A percentile compares a stretch with the other conserved stretches of the same genome.
Evolutionary conservation across 2,797 vertebrate species (phyloP).

Genomic region (Pipistrellus pipistrellus): DNA sequence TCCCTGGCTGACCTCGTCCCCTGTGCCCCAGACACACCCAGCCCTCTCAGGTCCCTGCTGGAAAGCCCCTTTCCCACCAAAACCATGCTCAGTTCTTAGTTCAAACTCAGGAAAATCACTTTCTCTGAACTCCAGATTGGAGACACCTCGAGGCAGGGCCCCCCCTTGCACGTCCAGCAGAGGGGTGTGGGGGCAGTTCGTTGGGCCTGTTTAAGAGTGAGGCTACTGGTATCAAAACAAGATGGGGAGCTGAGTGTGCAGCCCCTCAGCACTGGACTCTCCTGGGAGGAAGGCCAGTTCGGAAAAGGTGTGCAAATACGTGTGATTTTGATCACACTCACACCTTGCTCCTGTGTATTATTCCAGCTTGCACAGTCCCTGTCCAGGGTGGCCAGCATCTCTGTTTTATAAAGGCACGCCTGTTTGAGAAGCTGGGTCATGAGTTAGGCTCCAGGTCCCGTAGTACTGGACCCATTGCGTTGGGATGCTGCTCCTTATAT

Average conservation of each 20-base stretch:
- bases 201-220: not conserved
- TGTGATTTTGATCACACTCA: not conserved
- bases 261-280: not conserved
- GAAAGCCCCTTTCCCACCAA: not conserved
- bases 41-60: not conserved
- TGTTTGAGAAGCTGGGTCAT: not conserved
- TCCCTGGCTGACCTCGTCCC: not conserved
- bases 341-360: not conserved
- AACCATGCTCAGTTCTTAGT: not conserved
- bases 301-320: not conserved
- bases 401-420: not conserved
- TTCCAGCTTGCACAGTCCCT: not conserved
- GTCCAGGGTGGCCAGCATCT: not conserved
- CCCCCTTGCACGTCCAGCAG: not conserved
- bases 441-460: not conserved
- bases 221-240: not conserved
- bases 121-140: not conserved
- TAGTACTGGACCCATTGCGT: not conserved
- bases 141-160: not conserved
- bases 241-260: not conserved
- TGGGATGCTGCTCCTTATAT: not conserved
- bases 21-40: not conserved
- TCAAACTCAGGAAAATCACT: not conserved
- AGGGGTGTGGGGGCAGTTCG: not conserved
- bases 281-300: not conserved